Conservation (phyloP, 1,140 invertebrate genomes). For the Pachypsylla venusta region DNA sequence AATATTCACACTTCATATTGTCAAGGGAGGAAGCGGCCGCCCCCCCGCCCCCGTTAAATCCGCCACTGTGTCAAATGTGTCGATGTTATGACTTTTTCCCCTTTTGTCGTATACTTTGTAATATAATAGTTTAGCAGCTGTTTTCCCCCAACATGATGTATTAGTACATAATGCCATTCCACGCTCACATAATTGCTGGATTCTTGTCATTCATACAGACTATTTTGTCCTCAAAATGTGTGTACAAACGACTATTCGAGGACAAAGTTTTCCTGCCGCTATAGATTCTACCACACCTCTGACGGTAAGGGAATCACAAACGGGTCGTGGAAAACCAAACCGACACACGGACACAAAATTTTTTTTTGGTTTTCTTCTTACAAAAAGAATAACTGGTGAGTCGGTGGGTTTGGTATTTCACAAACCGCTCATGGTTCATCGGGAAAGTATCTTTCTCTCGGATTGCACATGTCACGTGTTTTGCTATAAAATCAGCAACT, state of each 20-base stretch:
- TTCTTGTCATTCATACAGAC: conserved; percentile 22
- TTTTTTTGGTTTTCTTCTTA: conserved; percentile 23
- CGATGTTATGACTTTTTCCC: no score
- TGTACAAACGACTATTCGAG: conserved; percentile 24
- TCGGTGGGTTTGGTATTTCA: conserved; percentile 21
- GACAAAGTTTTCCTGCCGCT: conserved; percentile 22
- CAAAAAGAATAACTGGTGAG: conserved; percentile 22
- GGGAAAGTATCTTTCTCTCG: not conserved
- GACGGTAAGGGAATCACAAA: conserved; percentile 21
- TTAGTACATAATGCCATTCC: no score
- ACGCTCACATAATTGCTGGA: conserved; percentile 19
- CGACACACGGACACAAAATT: conserved; percentile 18
- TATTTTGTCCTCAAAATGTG: conserved; percentile 24
- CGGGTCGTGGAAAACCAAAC: conserved; percentile 23
- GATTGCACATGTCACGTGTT: conserved; percentile 27
- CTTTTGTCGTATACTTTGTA: no score
- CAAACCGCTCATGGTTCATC: conserved; percentile 20
- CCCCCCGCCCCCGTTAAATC: no score
- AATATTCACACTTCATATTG: no score
- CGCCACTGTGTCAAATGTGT: no score
- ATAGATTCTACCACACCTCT: conserved; percentile 22
- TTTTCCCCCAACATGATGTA: conserved; percentile 21
- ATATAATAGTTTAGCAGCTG: no score
- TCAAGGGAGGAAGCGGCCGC: no score
- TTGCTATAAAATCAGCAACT: conserved; percentile 26